Conservation (phyloP, 2,797 vertebrate species). For the Mallotus villosus region DNA sequence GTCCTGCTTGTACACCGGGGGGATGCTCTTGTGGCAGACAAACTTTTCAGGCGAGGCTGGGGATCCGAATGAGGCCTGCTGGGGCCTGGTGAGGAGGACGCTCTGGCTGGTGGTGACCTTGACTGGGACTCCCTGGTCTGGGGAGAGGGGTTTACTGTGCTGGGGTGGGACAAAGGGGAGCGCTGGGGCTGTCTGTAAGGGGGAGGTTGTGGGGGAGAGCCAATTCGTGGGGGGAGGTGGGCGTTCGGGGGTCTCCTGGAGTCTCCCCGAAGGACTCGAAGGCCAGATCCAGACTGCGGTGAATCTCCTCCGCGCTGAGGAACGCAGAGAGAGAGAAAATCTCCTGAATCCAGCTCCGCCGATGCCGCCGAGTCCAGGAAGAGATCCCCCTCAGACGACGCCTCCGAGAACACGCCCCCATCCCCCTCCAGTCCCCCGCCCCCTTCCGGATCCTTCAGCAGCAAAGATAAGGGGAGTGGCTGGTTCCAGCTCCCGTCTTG, state of each 20-base stretch:
- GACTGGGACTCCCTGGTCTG: conserved; percentile 48
- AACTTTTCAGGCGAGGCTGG: conserved; percentile 51
- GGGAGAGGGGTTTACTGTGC: conserved; percentile 59
- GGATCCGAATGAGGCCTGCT: conserved; percentile 42
- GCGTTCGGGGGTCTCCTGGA: conserved; percentile 15
- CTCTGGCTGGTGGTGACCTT: conserved; percentile 57
- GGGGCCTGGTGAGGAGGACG: conserved; percentile 40
- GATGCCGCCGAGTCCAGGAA: conserved; percentile 75
- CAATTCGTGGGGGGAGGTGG: conserved; percentile 22
- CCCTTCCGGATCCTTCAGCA: conserved; percentile 73
- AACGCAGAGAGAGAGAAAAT: conserved; percentile 89
- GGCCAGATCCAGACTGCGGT: conserved; percentile 91
- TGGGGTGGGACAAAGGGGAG: conserved; percentile 44
- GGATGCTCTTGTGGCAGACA: conserved; percentile 57
- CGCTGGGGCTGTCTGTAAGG: conserved; percentile 40
- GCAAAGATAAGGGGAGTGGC: conserved; percentile 74
- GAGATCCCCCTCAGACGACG: conserved; percentile 78
- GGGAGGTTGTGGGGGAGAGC: conserved; percentile 22
- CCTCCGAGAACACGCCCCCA: conserved; percentile 77
- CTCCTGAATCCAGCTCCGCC: conserved; percentile 77
- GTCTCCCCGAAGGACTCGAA: conserved; percentile 79
- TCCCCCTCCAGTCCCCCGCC: conserved; percentile 60
- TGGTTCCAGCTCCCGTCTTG: conserved; percentile 82
- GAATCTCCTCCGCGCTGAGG: conserved; percentile 92
- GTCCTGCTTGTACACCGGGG: conserved; percentile 78